A percentile compares a stretch with the other conserved stretches of the same genome.
Conservation (phyloP, 2,113 vertebrate genomes). For the Orcinus orca region DNA sequence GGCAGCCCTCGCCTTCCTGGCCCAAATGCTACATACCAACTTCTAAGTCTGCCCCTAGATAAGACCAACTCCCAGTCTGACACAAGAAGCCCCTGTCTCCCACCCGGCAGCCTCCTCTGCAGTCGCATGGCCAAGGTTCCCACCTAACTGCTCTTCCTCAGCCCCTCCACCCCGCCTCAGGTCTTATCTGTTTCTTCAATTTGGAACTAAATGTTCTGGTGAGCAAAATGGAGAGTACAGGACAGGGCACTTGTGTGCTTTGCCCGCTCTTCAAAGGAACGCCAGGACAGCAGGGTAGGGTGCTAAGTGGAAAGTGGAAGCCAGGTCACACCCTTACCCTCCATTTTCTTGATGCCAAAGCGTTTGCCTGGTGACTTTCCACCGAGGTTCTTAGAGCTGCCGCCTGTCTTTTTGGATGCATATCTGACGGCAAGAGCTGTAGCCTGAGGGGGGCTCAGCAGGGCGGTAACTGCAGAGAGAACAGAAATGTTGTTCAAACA, state of each 20-base stretch:
- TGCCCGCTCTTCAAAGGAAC: neutral
- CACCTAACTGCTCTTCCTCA: neutral
- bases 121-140: neutral
- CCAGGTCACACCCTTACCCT: constrained; percentile 83
- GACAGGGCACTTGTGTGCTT: neutral
- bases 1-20: neutral
- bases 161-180: neutral
- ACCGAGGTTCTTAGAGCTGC: constrained; percentile 91
- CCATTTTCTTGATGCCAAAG: constrained; percentile 91
- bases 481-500: neutral
- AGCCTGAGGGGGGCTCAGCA: constrained; percentile 65
- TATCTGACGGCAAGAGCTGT: constrained; percentile 82
- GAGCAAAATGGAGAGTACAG: neutral
- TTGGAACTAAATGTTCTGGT: neutral
- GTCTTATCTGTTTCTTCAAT: neutral
- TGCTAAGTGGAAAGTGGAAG: neutral
- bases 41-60: neutral
- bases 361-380: constrained; percentile 90
- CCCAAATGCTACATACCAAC: neutral
- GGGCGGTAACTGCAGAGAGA: constrained; percentile 41
- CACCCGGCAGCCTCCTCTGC: neutral
- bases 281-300: neutral
- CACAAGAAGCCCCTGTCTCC: neutral
- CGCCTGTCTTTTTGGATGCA: constrained; percentile 93
- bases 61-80: neutral